Conservation (phyloP, 2,888 invertebrate species). For the Julus scanicus region DNA sequence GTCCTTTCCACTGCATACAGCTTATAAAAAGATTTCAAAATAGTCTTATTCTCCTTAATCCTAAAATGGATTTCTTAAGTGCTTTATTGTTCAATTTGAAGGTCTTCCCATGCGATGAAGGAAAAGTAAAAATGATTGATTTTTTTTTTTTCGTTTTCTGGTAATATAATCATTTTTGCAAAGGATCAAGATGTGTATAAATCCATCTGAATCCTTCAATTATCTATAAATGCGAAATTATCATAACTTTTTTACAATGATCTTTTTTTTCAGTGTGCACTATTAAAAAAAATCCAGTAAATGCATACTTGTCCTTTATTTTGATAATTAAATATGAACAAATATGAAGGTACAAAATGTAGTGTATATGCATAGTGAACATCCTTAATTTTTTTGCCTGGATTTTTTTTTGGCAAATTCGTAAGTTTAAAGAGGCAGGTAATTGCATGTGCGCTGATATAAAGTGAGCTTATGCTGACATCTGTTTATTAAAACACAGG, state of each 20-base stretch:
- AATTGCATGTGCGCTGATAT: background rate
- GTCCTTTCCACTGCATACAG: background rate
- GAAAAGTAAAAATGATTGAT: background rate
- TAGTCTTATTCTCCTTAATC: background rate
- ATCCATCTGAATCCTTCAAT: no score
- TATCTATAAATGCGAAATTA: no score
- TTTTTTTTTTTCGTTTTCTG: no score
- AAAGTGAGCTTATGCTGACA: background rate
- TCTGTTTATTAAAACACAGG: conserved; percentile 2
- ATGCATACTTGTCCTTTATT: no score
- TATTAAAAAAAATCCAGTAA: no score
- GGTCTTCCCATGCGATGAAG: background rate
- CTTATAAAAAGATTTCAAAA: conserved; percentile 3
- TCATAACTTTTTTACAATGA: no score
- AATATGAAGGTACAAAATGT: no score
- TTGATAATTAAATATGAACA: no score
- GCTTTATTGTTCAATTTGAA: background rate
- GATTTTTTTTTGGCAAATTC: background rate
- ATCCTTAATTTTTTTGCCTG: background rate
- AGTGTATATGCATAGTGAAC: no score
- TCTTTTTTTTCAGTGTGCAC: no score
- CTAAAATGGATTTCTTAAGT: conserved; percentile 14
- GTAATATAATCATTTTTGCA: no score
- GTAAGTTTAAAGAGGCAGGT: background rate
- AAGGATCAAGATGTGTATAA: no score